A percentile compares a stretch with the other conserved stretches of the same genome.
phyloP scores from a whole-genome alignment of 2,797 vertebrate species.

The Typhlichthys eigenmanni region DNA sequence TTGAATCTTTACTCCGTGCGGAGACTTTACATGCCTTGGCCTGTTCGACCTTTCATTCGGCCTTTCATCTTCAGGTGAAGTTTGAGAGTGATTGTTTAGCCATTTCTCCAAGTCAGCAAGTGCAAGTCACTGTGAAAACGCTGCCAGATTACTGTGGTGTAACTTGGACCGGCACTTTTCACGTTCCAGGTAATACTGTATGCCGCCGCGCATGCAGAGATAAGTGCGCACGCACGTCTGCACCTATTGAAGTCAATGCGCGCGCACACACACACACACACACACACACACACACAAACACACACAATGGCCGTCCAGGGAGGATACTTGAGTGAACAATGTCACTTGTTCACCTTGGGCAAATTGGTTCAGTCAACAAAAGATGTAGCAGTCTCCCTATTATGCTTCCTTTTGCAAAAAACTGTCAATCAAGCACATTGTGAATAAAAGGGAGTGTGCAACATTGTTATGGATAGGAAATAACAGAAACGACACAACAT shows the following conservation, averaged over 20 bases:
- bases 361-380: not conserved
- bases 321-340: not conserved
- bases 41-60: not conserved
- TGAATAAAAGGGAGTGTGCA: no score
- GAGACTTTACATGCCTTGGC: no score
- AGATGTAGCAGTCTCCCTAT: not conserved
- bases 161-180: slow-evolving; percentile 71
- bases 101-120: slow-evolving; percentile 73
- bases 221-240: not conserved
- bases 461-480: not conserved
- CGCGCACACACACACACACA: not conserved
- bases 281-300: slow-evolving; percentile 6
- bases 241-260: not conserved
- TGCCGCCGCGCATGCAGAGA: not conserved
- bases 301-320: not conserved
- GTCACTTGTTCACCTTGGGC: not conserved
- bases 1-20: no score
- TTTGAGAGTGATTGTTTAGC: slow-evolving; percentile 80
- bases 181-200: slow-evolving; percentile 77
- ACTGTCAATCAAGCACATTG: not conserved
- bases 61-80: slow-evolving; percentile 73
- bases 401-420: not conserved
- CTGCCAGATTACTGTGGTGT: slow-evolving; percentile 83
- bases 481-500: not conserved
- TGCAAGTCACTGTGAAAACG: slow-evolving; percentile 80